Conservation (phyloP, 2,113 vertebrate genomes). For the Vulpes vulpes region DNA sequence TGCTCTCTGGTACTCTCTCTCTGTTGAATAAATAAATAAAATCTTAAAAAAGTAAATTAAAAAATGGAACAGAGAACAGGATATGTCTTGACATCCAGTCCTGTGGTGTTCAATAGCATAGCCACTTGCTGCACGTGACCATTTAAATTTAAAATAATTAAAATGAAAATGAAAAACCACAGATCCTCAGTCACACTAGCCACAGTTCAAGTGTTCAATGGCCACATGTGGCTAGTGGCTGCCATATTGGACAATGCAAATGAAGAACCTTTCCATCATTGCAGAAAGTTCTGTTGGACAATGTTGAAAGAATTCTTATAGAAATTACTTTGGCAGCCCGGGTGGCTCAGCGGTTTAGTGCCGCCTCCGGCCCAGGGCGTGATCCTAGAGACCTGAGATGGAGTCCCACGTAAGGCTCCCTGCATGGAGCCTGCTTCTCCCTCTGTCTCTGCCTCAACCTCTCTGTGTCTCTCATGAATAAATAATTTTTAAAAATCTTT, state of each 20-base stretch:
- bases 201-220: neutral
- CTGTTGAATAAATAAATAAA: too few species aligned
- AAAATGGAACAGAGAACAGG: neutral
- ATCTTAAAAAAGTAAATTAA: too few species aligned
- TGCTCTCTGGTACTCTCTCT: too few species aligned
- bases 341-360: too few species aligned
- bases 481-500: too few species aligned
- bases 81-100: neutral
- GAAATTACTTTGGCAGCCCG: neutral
- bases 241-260: neutral
- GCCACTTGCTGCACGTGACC: neutral
- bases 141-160: conserved; percentile 14
- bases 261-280: neutral
- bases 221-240: neutral
- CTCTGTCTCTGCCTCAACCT: too few species aligned
- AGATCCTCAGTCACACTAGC: neutral
- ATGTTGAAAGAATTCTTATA: neutral
- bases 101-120: neutral
- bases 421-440: too few species aligned
- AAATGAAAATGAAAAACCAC: neutral
- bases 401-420: too few species aligned
- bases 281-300: neutral
- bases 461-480: too few species aligned
- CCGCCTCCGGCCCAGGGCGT: too few species aligned
- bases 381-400: too few species aligned